Percentiles rank a stretch among this genome's conserved stretches.
These are phyloP conservation scores for Orchesella cincta DNA, from an alignment of 1,140 invertebrate genomes.

Conservation along the genomic window DNA sequence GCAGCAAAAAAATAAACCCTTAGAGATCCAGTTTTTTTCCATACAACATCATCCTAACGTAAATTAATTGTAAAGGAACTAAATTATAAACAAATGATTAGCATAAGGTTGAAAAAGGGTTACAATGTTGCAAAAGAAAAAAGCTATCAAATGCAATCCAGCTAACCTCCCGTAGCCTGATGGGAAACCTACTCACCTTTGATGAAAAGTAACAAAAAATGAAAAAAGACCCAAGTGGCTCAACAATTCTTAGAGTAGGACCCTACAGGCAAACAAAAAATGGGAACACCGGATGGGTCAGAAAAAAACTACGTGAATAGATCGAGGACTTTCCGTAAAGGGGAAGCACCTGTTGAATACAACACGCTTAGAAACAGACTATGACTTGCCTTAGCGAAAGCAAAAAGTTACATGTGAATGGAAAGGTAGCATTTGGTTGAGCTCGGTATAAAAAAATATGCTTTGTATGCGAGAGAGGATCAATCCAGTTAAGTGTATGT, in stretches of 20 bases:
- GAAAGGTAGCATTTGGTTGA: neutral
- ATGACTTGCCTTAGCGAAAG: neutral
- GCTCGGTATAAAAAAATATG: neutral
- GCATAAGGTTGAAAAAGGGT: neutral
- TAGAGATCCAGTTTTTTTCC: too few relatives aligned
- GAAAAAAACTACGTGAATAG: neutral
- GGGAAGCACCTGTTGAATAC: conserved; percentile 18
- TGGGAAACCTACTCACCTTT: too few relatives aligned
- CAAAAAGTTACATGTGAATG: neutral
- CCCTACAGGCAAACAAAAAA: too few relatives aligned
- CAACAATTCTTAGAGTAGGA: too few relatives aligned
- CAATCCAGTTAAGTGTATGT: neutral
- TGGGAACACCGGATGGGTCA: conserved; percentile 17
- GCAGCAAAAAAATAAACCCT: too few relatives aligned
- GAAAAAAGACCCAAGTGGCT: too few relatives aligned
- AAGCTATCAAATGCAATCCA: too few relatives aligned
- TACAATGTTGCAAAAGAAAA: too few relatives aligned
- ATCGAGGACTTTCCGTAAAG: neutral
- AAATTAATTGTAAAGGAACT: conserved; percentile 24
- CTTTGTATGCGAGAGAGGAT: neutral
- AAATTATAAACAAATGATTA: conserved; percentile 27
- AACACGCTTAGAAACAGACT: neutral
- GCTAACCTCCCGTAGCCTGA: too few relatives aligned
- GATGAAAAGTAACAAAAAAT: too few relatives aligned
- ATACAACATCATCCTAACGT: neutral